Evolutionary conservation across 2,113 vertebrate species (phyloP), one percentile per base, ranked within the genome.

Genomic region (Vulpes ferrilata): DNA sequence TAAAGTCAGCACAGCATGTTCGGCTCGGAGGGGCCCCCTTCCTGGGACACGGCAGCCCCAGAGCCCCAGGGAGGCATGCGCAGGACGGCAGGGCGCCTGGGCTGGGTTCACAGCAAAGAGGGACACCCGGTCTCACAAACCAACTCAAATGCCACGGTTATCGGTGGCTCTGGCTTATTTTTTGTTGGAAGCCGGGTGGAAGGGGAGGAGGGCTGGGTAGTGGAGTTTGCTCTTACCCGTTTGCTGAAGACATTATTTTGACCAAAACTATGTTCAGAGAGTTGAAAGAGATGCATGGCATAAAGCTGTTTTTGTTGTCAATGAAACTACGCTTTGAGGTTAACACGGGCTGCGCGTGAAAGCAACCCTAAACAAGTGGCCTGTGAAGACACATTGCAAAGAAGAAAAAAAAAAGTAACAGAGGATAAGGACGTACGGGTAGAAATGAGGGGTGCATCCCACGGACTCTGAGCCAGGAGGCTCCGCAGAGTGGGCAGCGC

Each of bases 251-350:
- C 81, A 79, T 30, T 38, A 53, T 86, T 93, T 74, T 81, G 69
- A 95, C 51, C 60, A 87, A 60, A 92, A 87, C 13, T 67, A 27
- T 11, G n/a, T 48, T 79, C 67, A 35, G 60, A 88, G 62, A 23
- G 64, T 53, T 89, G 87, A 93, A 78, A 85, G 87, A 69, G 62
- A 83, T 11, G 3, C 38, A 0, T 35, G 11, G 57, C 76, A 35
- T n/a, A 87, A 74, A 65, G 64, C 57, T 95, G 62, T 69, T 93
- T 78, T 74, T 23, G 30, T 85, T 93, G 73, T 90, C 64, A 90
- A 16, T 11, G 43, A 84, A 94, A 59, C 88, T 84, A 13, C 1
- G 90, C 30, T 92, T 51, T 27, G 81, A 88, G 60, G 73, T 78
- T 60, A 65, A 69, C 60, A 30, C 19, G 57, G 86, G 43, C 43